Conservation (phyloP, 2,113 vertebrate species). For the Andinoacara biseriatus region DNA sequence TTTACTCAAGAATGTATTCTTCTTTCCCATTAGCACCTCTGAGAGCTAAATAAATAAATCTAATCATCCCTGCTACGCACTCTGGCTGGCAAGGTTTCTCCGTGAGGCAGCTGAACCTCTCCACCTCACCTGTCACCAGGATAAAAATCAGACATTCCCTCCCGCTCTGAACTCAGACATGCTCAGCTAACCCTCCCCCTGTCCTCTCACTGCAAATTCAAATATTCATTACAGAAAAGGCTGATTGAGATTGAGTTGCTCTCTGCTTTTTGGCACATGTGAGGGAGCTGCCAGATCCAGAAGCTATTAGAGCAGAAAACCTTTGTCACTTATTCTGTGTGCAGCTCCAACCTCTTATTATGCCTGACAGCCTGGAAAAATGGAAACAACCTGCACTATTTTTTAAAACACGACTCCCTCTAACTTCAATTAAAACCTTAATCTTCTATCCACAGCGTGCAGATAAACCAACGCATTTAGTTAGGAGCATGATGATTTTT, state of each 20-base stretch:
- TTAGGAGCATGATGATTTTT: not conserved
- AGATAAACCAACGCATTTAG: not conserved
- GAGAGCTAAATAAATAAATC: slow-evolving; percentile 33
- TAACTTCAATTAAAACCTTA: slow-evolving; percentile 49
- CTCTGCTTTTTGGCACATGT: slow-evolving; percentile 36
- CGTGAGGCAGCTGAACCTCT: slow-evolving; percentile 22
- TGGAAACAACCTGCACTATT: slow-evolving; percentile 17
- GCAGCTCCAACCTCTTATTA: slow-evolving; percentile 41
- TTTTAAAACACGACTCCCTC: slow-evolving; percentile 2
- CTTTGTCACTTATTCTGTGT: slow-evolving; percentile 53
- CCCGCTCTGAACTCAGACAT: slow-evolving; percentile 2
- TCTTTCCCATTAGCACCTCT: not conserved
- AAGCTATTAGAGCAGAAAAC: slow-evolving; percentile 49
- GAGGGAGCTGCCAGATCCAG: slow-evolving; percentile 37
- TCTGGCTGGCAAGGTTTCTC: slow-evolving; percentile 17
- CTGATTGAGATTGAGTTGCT: slow-evolving; percentile 61
- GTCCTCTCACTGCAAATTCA: slow-evolving; percentile 32
- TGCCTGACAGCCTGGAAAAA: slow-evolving; percentile 51
- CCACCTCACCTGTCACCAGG: slow-evolving; percentile 38
- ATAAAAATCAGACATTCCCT: slow-evolving; percentile 13
- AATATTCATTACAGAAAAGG: slow-evolving; percentile 60
- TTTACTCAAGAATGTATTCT: not conserved
- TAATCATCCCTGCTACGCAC: slow-evolving; percentile 14
- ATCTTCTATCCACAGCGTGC: not conserved
- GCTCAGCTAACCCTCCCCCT: not conserved